These are phyloP conservation scores for Dorcus parallelipipedus DNA, from an alignment of 2,888 invertebrate species.

Conservation along the genomic window DNA sequence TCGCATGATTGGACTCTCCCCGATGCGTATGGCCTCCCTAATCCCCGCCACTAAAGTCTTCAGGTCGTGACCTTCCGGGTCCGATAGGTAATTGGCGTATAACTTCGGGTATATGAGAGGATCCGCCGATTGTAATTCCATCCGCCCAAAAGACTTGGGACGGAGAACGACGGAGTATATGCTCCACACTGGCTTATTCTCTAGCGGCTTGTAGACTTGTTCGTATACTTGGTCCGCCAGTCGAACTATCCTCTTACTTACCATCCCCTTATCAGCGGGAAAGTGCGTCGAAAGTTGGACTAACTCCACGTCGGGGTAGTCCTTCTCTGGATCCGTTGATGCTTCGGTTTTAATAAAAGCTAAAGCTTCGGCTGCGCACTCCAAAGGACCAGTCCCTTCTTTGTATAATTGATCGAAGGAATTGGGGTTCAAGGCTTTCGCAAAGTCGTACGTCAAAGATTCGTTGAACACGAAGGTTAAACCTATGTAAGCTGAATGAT, in stretches of 20 bases:
- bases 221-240: conserved; percentile 56
- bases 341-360: conserved; percentile 34
- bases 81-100: conserved; percentile 75
- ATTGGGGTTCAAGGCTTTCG: neutral
- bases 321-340: conserved; percentile 33
- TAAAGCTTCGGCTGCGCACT: conserved; percentile 48
- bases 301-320: conserved; percentile 44
- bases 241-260: conserved; percentile 41
- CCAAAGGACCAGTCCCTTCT: conserved; percentile 52
- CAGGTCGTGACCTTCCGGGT: conserved; percentile 56
- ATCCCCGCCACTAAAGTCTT: conserved; percentile 44
- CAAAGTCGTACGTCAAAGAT: conserved; percentile 34
- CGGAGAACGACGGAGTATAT: conserved; percentile 68
- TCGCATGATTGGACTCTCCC: conserved; percentile 50
- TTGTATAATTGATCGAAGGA: conserved; percentile 19
- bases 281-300: conserved; percentile 24
- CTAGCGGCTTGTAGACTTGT: conserved; percentile 56
- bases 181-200: conserved; percentile 37
- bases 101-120: conserved; percentile 69
- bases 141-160: conserved; percentile 66
- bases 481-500: conserved; percentile 69
- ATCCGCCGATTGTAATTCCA: conserved; percentile 66
- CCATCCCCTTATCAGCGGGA: conserved; percentile 30
- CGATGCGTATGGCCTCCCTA: conserved; percentile 51
- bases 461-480: conserved; percentile 67